phyloP scores from a whole-genome alignment of 2,888 invertebrate species.

The Poecilobothrus nobilitatus region DNA sequence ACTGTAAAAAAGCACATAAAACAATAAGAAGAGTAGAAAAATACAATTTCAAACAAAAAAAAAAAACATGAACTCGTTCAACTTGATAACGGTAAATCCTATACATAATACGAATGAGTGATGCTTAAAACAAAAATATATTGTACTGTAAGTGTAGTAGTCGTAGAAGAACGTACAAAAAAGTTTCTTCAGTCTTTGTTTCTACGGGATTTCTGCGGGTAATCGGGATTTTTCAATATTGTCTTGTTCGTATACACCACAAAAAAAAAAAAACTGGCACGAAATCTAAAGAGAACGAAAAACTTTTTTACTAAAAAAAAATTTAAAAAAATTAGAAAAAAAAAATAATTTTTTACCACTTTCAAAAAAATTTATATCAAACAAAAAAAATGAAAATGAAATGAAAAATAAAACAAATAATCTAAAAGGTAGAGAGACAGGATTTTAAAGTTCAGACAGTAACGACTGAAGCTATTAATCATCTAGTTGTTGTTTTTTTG shows the following conservation, averaged over 20 bases:
- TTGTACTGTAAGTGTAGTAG: no score
- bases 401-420: not conserved
- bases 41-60: no score
- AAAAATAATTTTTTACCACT: not conserved
- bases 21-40: no score
- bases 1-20: no score
- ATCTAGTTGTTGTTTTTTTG: not conserved
- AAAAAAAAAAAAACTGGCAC: not conserved
- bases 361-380: not conserved
- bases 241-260: not conserved
- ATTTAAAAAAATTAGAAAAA: not conserved
- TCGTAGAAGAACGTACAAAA: no score
- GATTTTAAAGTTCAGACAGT: constrained; percentile 1
- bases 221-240: not conserved
- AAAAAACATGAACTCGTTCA: no score
- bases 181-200: no score
- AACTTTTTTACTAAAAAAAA: not conserved
- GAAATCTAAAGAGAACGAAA: not conserved
- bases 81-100: no score
- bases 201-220: not conserved
- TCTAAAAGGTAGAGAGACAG: not conserved
- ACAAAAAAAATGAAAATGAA: not conserved
- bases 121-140: no score
- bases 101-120: no score
- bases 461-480: constrained; percentile 3